Conservation (phyloP, 2,113 vertebrate species). For the Amblyornis subalaris region DNA sequence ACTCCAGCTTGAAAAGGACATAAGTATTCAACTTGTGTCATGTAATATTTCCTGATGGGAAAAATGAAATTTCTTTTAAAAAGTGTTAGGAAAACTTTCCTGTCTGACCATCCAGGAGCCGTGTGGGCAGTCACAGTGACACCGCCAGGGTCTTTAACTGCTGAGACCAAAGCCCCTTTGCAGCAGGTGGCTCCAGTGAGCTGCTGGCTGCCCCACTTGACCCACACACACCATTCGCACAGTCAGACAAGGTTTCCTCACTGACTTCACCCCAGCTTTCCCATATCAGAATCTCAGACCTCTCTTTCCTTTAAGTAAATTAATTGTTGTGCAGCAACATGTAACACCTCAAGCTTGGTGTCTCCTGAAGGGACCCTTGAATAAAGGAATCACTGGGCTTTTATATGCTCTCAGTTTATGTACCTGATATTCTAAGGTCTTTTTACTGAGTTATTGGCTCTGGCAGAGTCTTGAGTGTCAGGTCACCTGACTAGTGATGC, state of each 20-base stretch:
- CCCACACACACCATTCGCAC: accelerated
- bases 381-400: neutral
- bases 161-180: neutral
- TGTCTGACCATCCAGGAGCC: neutral
- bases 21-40: neutral
- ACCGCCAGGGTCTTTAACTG: neutral
- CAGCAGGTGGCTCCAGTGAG: neutral
- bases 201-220: neutral
- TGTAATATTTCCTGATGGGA: neutral
- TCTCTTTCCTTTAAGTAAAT: neutral
- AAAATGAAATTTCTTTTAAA: neutral
- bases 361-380: neutral
- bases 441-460: neutral
- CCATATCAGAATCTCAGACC: too few species aligned
- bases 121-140: neutral
- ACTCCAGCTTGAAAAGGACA: neutral
- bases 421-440: neutral
- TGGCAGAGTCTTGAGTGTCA: neutral
- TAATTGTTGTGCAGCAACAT: neutral
- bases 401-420: neutral
- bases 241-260: neutral
- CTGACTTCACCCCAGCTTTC: accelerated
- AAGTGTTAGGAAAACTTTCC: neutral
- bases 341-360: neutral
- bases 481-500: neutral